Evolutionary conservation across 2,113 vertebrate species (phyloP).

Genomic region (Camarhynchus parvulus): DNA sequence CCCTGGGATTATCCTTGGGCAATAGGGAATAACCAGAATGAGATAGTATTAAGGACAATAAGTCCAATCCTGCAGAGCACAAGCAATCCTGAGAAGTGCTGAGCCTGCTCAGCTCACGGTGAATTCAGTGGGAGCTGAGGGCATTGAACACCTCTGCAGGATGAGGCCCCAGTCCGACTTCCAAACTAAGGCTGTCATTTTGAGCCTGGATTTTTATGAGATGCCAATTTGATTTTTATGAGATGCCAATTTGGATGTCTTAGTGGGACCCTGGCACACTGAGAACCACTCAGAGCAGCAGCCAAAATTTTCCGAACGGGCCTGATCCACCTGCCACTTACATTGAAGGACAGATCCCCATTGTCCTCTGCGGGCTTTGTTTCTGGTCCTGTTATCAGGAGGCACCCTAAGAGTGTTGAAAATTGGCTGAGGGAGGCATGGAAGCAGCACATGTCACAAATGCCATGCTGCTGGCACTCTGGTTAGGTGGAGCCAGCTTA

Average conservation of each 20-base stretch:
- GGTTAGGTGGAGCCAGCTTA: constrained; percentile 55
- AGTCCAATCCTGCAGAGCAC: constrained; percentile 55
- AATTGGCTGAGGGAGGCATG: constrained; percentile 25
- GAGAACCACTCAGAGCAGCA: constrained; percentile 1
- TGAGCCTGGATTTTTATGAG: constrained; percentile 59
- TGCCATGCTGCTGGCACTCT: constrained; percentile 21
- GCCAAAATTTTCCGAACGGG: background rate
- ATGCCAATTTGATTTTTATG: constrained; percentile 65
- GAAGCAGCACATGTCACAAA: constrained; percentile 40
- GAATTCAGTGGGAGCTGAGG: constrained; percentile 8
- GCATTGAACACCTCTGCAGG: constrained; percentile 32
- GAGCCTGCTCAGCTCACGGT: background rate
- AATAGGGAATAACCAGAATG: constrained; percentile 75
- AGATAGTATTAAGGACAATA: constrained; percentile 76
- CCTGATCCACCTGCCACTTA: constrained; percentile 41
- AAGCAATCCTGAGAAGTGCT: constrained; percentile 48
- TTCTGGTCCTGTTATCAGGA: constrained; percentile 35
- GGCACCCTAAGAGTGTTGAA: constrained; percentile 7
- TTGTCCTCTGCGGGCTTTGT: background rate
- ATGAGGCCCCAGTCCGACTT: constrained; percentile 40
- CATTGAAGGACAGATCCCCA: constrained; percentile 18
- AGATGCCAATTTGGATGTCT: constrained; percentile 65
- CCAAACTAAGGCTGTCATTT: constrained; percentile 56
- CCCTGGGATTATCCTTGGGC: constrained; percentile 72
- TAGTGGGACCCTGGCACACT: constrained; percentile 24